Base-by-base conservation (phyloP, 2,888 invertebrate species). In the Hanleya hanleyi region DNA sequence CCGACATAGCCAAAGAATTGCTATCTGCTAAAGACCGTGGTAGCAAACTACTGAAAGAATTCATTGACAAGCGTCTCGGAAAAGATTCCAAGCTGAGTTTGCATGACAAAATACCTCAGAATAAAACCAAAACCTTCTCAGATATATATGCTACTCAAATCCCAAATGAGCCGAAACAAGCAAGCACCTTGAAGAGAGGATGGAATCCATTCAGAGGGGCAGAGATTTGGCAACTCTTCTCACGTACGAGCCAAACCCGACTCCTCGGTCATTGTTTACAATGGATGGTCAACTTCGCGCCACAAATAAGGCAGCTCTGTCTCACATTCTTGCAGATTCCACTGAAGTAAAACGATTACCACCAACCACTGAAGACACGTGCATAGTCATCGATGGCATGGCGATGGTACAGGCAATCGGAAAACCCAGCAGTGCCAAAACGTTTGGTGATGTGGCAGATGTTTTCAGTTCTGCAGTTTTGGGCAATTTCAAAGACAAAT, bases 401-500 rank as follows among this genome's bases (percentile, higher is more conserved):
- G 71, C 71, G 7, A 36, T 71, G 12, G 57, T 71, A 18, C 71
- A 71, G 22, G 33, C 69, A 12, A 29, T 71, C 18, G 72, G 72
- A 71, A 71, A 50, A 49, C 70, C 72, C 7, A 22, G 29, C n/a
- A 72, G 57, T 29, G 41, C 49, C 26, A 49, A 71, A 22, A 71
- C 69, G 18, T 71, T 71, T 71, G 70, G 70, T 22, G 71, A 71
- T 36, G 41, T 47, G 26, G 72, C 51, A 26, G 50, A 71, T 26
- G 33, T 37, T 47, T 71, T 71, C 36, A 22, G 26, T 26, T 26
- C 49, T n/a, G 71, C 41, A 57, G 50, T 71, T 32, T 22, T 73
- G n/a, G 26, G 33, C 37, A 36, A 57, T 41, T 49, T 71, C 71
- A 22, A 57, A 33, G 51, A 37, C 26, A 29, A 22, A 41, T 37